phyloP scores from a whole-genome alignment of 2,888 invertebrate species.

The Odiellus spinosus region DNA sequence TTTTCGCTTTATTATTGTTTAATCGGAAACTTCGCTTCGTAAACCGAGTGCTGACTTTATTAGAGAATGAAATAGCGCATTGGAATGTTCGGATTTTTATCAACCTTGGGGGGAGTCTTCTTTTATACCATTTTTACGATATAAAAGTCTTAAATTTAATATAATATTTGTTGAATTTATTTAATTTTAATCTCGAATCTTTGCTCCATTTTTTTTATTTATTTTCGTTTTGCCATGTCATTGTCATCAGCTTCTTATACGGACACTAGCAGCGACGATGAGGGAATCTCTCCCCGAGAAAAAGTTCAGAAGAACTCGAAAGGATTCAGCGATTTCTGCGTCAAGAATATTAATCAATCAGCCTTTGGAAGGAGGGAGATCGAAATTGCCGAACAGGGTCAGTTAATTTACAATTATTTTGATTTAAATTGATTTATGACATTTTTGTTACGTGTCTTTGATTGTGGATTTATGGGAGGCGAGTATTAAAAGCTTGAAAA shows the following conservation, averaged over 20 bases:
- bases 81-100: background rate
- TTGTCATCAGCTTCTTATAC: constrained; percentile 42
- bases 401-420: background rate
- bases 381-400: constrained; percentile 89
- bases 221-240: background rate
- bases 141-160: background rate
- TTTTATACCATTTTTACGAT: background rate
- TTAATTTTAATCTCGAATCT: background rate
- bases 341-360: constrained; percentile 78
- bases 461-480: too few species aligned
- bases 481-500: background rate
- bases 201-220: too few species aligned
- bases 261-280: constrained; percentile 81
- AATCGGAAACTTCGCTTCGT: too few species aligned
- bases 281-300: constrained; percentile 81
- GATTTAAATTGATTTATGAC: too few species aligned
- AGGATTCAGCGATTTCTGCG: constrained; percentile 79
- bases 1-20: too few species aligned
- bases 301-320: constrained; percentile 71
- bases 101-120: constrained; percentile 2
- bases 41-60: too few species aligned
- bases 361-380: constrained; percentile 90
- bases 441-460: too few species aligned
- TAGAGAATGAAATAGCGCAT: too few species aligned
- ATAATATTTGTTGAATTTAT: background rate